Evolutionary conservation across 2,797 vertebrate species (phyloP).

Genomic region (Streptopelia turtur): DNA sequence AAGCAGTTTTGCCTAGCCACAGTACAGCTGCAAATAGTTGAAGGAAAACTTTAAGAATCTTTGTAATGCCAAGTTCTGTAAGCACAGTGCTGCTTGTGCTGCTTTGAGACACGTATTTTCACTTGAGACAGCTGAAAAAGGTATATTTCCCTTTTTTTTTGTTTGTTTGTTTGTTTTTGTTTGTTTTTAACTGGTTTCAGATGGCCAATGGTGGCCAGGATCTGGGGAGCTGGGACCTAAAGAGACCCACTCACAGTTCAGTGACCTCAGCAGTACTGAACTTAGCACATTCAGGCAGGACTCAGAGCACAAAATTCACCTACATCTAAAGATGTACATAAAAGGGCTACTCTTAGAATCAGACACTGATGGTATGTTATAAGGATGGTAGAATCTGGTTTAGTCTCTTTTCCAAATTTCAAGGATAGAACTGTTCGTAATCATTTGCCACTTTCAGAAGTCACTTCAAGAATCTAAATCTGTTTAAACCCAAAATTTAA

Average conservation of each 20-base stretch:
- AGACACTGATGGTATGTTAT: rapidly evolving
- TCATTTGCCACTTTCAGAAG: background rate
- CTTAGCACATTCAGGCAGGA: background rate
- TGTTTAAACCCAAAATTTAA: background rate
- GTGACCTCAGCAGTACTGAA: background rate
- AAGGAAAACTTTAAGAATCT: background rate
- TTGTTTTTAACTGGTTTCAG: background rate
- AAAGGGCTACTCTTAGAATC: background rate
- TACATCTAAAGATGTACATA: background rate
- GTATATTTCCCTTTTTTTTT: background rate
- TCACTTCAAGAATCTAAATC: background rate
- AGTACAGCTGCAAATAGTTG: background rate
- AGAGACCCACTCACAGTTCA: background rate
- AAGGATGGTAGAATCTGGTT: background rate
- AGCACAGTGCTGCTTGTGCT: background rate
- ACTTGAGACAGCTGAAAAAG: background rate
- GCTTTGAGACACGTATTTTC: background rate
- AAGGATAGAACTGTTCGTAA: background rate
- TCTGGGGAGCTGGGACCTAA: background rate
- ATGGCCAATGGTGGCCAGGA: background rate
- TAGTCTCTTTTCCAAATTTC: background rate
- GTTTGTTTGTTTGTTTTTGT: background rate
- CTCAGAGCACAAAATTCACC: background rate
- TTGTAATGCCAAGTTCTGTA: background rate
- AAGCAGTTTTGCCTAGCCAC: background rate